Evolutionary conservation across 2,888 invertebrate genomes (phyloP), one percentile per base, ranked within the genome.

Genomic region (Tipula lateralis): DNA sequence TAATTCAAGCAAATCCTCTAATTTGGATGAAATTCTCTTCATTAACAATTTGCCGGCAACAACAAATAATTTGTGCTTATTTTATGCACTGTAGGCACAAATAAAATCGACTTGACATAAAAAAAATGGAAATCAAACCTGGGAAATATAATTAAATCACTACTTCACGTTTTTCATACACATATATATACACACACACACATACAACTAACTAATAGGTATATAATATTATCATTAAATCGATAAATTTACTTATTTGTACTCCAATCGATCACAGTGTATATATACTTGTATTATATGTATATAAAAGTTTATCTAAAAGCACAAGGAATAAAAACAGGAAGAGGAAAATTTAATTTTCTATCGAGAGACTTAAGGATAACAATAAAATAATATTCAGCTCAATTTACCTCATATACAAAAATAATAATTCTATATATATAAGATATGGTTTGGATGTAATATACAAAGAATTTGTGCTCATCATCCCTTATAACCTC

Each of bases 301-400:
- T 39, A 39, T 39, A n/a, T n/a, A n/a, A 39, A 13, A 39, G 39
- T 39, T 13, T 9, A 39, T 7, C 9, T 1, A 3, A 13, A 39
- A 39, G 39, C 39, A 39, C 7, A 12, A 39, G 13, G 13, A 66
- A 24, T 12, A 66, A 66, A 66, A 66, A 19, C 24, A 66, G 16
- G 16, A 44, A 44, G 39, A 9, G 9, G 12, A 66, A 66, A 66
- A 66, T 24, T 66, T 66, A 66, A 66, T 66, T 66, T 66, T 66
- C 66, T 24, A 66, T 66, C 66, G 6, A 66, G 66, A 24, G 66
- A 66, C 66, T 66, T 66, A 66, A 66, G 66, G 66, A 66, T 66
- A 66, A 66, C 66, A 66, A 66, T 66, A 66, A 66, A 66, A 66
- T 66, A 66, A 66, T 66, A 66, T 66, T 66, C 66, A 66, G 66